These are phyloP conservation scores for Cydia pomonella DNA, from an alignment of 1,140 invertebrate genomes.

Conservation along the genomic window DNA sequence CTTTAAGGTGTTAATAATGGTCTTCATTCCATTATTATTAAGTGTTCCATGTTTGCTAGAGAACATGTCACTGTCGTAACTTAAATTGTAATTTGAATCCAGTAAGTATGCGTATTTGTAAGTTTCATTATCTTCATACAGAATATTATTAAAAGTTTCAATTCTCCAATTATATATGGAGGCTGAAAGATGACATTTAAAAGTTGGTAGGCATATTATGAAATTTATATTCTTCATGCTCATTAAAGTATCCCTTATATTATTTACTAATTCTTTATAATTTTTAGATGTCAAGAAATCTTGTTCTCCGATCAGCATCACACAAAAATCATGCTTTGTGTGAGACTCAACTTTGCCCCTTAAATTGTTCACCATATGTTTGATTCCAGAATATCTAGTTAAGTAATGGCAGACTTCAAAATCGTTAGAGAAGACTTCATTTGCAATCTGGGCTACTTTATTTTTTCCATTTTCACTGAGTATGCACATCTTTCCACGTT, in stretches of 20 bases:
- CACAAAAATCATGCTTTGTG: slow-evolving; percentile 1
- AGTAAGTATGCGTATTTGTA: slow-evolving; percentile 37
- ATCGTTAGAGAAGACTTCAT: neutral
- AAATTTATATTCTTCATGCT: slow-evolving; percentile 18
- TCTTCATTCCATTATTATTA: neutral
- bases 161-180: slow-evolving; percentile 38
- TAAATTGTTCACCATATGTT: neutral
- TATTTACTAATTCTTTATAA: neutral
- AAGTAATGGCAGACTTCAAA: neutral
- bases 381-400: neutral
- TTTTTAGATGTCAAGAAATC: slow-evolving; percentile 13
- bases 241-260: neutral
- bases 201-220: slow-evolving; percentile 26
- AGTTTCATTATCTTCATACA: too few species aligned
- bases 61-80: neutral
- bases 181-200: slow-evolving; percentile 1
- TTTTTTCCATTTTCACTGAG: too few species aligned
- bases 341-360: neutral
- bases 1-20: neutral
- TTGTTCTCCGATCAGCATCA: slow-evolving; percentile 1
- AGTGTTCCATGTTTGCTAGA: neutral
- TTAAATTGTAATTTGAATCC: neutral
- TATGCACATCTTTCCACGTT: too few species aligned
- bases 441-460: too few species aligned
- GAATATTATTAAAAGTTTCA: slow-evolving; percentile 40